A percentile compares a stretch with the other conserved stretches of the same genome.
Evolutionary conservation across 2,888 invertebrate species (phyloP).

Genomic region (Entomobrya proxima): DNA sequence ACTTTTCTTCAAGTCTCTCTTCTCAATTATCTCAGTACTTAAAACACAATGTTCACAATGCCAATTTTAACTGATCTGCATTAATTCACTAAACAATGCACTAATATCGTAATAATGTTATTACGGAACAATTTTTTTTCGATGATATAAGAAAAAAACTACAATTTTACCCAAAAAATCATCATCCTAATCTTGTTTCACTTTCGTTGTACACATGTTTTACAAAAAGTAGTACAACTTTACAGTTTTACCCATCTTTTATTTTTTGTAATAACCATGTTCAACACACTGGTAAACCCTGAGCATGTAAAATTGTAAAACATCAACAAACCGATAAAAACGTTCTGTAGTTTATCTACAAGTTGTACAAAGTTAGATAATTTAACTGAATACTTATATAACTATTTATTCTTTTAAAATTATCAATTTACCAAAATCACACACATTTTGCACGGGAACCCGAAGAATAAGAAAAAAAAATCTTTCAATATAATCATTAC

Average conservation of each 20-base stretch:
- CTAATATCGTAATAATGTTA: not conserved
- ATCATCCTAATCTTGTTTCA: not conserved
- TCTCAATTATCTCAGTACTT: too few species aligned
- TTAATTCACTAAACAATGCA: not conserved
- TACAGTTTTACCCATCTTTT: not conserved
- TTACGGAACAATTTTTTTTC: too few species aligned
- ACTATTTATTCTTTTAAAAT: not conserved
- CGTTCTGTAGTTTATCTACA: not conserved
- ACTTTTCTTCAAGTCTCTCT: too few species aligned
- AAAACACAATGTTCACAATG: too few species aligned
- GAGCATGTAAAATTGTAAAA: too few species aligned
- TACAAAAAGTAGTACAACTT: not conserved
- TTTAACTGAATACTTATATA: too few species aligned
- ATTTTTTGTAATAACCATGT: not conserved
- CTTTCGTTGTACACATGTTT: not conserved
- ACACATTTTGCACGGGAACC: conserved; percentile 6
- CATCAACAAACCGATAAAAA: not conserved
- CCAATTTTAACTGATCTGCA: not conserved
- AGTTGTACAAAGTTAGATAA: too few species aligned
- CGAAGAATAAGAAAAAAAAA: not conserved
- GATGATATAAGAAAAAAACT: not conserved
- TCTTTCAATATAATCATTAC: not conserved
- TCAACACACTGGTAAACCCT: not conserved
- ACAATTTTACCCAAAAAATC: not conserved
- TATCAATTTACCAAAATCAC: not conserved